These are phyloP conservation scores for Chromis chromis DNA, from an alignment of 2,797 vertebrate genomes.

Conservation along the genomic window DNA sequence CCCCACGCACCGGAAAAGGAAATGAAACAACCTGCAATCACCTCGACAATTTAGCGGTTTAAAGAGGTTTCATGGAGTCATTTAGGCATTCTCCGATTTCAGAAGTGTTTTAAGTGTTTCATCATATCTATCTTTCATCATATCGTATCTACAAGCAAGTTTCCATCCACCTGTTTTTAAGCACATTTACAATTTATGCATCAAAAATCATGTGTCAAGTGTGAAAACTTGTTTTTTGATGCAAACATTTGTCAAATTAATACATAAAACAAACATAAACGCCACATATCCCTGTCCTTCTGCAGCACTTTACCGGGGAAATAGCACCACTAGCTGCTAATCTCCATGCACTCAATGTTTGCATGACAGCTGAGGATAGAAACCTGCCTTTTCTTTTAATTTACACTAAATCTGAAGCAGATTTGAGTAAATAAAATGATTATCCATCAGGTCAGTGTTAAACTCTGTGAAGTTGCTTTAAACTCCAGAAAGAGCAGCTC, in stretches of 20 bases:
- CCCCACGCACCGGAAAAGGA: slow-evolving; percentile 1
- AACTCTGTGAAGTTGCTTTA: no score
- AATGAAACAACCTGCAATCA: not conserved
- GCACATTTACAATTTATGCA: not conserved
- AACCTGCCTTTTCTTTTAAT: not conserved
- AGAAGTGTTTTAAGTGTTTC: no score
- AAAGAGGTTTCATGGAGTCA: not conserved
- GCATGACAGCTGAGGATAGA: not conserved
- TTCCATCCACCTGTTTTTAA: not conserved
- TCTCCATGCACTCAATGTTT: not conserved
- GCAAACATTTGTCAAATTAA: no score
- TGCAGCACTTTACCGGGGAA: not conserved
- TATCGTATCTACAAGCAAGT: no score
- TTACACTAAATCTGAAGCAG: not conserved
- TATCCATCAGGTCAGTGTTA: not conserved
- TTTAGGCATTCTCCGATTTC: not conserved
- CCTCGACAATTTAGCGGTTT: not conserved
- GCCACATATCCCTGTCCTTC: not conserved
- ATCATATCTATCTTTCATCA: no score
- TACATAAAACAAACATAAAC: no score
- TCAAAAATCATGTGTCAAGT: no score
- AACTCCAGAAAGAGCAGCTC: slow-evolving; percentile 20
- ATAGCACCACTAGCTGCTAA: not conserved
- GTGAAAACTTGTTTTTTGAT: no score
- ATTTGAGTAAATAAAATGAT: not conserved